Conservation (phyloP, 2,888 invertebrate genomes). For the Seira ritae region DNA sequence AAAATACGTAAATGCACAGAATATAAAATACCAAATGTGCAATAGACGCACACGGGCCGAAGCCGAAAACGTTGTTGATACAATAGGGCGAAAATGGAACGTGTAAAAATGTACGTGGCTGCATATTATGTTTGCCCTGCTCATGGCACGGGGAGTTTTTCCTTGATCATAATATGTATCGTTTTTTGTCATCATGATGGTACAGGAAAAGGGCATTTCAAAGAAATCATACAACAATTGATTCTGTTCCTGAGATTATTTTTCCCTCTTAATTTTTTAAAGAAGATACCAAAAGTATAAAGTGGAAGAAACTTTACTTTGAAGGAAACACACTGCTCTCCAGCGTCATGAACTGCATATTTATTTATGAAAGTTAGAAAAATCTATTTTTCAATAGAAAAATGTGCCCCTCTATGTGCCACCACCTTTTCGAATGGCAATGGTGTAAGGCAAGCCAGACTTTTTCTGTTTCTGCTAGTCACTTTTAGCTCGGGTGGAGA, state of each 20-base stretch:
- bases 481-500: constrained; percentile 20
- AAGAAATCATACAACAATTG: neutral
- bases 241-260: neutral
- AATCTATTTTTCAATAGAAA: too few species aligned
- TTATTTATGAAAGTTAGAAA: neutral
- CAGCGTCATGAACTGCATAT: neutral
- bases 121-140: too few species aligned
- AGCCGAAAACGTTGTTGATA: neutral
- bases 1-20: neutral
- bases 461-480: too few species aligned
- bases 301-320: neutral
- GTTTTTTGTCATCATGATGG: neutral
- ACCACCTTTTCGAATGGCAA: constrained; percentile 1
- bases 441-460: neutral
- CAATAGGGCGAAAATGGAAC: constrained; percentile 1
- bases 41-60: neutral
- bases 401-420: neutral
- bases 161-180: neutral
- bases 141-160: neutral
- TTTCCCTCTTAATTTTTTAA: neutral
- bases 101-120: neutral
- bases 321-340: neutral
- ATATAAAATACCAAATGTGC: too few species aligned
- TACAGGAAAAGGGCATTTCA: constrained; percentile 5
- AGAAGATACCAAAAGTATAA: neutral